Evolutionary conservation across 2,113 vertebrate genomes (phyloP), one percentile per base, ranked within the genome.

Genomic region (Regulus satrapa): DNA sequence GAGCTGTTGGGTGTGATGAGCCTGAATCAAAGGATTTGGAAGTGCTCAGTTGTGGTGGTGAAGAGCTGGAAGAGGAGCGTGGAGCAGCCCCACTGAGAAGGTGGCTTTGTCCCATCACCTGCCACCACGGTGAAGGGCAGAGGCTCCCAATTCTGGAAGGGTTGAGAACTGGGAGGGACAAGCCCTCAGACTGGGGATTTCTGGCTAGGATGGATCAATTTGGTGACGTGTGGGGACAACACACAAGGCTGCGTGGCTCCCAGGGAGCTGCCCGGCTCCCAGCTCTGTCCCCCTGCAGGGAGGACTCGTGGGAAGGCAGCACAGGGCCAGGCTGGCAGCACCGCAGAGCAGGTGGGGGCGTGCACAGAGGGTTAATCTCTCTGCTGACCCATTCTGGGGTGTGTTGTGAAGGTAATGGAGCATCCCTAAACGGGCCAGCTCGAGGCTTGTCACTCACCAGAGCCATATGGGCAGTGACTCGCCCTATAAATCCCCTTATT

Each of bases 391-490:
- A 0, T 18, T 28, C 63, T 8, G 32, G 48, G 69, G 28, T 58
- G 61, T 6, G 1, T 18, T 75, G 31, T 75, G 58, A 89, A 93
- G 88, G 63, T 66, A 89, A 96, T 69, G 77, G 89, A 85, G 93
- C 71, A 3, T 92, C 85, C 64, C 51, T 14, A 16, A 85, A 7
- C 41, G 23, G 59, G 69, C 88, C 85, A 88, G 67, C 88, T 26
- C 20, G 5, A 5, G 18, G 24, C 29, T 2, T 85, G 84, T 75
- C 89, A 49, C 68, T 90, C 92, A 73, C 12, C 16, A 4, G 41
- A 73, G 94, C 95, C 96, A 91, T 75, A 75, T 92, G 94, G 49
- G 16, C 48, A 14, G 63, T 56, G n/a, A 76, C 90, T 95, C 63
- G 36, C 85, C 73, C 89, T 24, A 25, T 89, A 74, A 93, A 87